Percentiles rank a stretch among this genome's conserved stretches.
phyloP scores from a whole-genome alignment of 2,797 vertebrate genomes.

The Parauchenoglanis punctatus region DNA sequence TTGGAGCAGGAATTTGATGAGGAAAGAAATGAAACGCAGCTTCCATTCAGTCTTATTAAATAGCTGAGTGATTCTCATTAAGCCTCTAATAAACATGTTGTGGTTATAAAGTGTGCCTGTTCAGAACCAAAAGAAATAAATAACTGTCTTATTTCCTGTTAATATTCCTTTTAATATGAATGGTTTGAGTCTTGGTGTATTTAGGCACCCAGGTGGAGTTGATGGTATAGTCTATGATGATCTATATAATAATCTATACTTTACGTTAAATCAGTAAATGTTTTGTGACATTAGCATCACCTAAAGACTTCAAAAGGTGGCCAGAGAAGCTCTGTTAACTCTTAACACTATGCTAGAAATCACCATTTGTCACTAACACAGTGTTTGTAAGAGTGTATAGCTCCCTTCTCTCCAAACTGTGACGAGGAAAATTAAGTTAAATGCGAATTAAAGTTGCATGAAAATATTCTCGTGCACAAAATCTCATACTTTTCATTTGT shows the following conservation, averaged over 20 bases:
- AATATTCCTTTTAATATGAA: too few species aligned
- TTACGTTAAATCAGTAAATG: background rate
- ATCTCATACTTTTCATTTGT: too few species aligned
- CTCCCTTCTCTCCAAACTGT: background rate
- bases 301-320: background rate
- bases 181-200: background rate
- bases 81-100: background rate
- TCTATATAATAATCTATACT: background rate
- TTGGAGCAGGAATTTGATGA: constrained; percentile 20
- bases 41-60: background rate
- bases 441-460: background rate
- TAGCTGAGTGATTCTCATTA: background rate
- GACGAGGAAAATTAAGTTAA: background rate
- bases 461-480: background rate
- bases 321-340: background rate
- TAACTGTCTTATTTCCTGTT: too few species aligned
- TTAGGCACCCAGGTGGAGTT: background rate
- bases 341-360: background rate
- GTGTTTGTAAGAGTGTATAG: background rate
- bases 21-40: background rate
- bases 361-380: background rate
- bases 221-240: background rate
- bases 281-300: background rate
- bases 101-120: background rate
- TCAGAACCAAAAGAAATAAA: background rate